phyloP scores from a whole-genome alignment of 2,797 vertebrate species.

The Syndactyla subalaris region DNA sequence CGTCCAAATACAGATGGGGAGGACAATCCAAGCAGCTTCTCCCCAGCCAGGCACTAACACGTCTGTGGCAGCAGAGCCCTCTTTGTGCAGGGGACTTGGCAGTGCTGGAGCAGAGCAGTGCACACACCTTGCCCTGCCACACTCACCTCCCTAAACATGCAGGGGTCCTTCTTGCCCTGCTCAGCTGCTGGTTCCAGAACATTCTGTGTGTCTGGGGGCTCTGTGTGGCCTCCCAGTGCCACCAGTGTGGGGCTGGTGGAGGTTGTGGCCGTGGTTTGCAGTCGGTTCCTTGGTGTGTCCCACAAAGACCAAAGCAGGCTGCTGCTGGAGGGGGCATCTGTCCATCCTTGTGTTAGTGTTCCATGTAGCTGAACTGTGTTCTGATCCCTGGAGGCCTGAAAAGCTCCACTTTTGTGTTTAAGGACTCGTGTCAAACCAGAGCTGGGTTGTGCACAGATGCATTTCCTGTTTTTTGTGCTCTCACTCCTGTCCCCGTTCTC shows the following conservation, averaged over 20 bases:
- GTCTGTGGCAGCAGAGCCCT: neutral
- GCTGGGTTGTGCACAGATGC: constrained; percentile 45
- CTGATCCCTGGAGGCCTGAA: constrained; percentile 22
- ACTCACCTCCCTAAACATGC: neutral
- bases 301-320: neutral
- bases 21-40: neutral
- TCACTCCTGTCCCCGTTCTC: constrained; percentile 40
- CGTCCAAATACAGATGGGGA: neutral
- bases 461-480: constrained; percentile 46
- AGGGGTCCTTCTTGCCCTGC: neutral
- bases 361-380: neutral
- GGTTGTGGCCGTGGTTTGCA: neutral
- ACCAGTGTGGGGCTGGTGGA: neutral
- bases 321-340: neutral
- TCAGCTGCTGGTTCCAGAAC: neutral
- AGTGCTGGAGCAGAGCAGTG: neutral
- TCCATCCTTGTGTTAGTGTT: neutral
- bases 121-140: neutral
- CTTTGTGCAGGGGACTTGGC: neutral
- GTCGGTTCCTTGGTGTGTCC: neutral
- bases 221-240: neutral
- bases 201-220: neutral
- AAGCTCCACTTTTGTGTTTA: neutral
- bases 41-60: neutral
- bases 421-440: constrained; percentile 8